These are phyloP conservation scores for Tetragonisca angustula DNA, from an alignment of 2,888 invertebrate species.

Conservation along the genomic window DNA sequence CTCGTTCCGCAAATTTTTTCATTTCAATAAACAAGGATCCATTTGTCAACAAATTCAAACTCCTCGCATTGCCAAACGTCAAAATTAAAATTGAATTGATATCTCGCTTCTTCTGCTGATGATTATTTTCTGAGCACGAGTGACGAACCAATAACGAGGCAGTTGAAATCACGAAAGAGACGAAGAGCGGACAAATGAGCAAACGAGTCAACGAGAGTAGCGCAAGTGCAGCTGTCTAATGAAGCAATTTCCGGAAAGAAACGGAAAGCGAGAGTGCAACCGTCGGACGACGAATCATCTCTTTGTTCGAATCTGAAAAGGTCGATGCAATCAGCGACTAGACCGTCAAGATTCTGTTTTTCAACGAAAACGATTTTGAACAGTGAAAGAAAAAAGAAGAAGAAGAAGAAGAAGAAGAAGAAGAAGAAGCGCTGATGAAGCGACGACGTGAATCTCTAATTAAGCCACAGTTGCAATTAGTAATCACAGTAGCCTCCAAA, in stretches of 20 bases:
- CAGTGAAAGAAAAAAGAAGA: neutral
- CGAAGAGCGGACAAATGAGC: neutral
- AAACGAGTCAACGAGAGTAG: conserved; percentile 4
- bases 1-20: neutral
- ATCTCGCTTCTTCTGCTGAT: neutral
- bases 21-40: neutral
- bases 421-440: conserved; percentile 60
- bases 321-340: neutral
- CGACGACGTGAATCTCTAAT: conserved; percentile 77
- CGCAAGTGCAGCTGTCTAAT: conserved; percentile 70
- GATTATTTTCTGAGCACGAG: neutral
- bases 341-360: conserved; percentile 47
- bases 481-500: conserved; percentile 78
- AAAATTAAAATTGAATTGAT: neutral
- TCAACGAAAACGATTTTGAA: conserved; percentile 47
- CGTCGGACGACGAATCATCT: conserved; percentile 37
- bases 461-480: conserved; percentile 79
- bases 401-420: conserved; percentile 25
- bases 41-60: neutral
- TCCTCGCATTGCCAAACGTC: neutral
- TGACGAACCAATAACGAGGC: conserved; percentile 28
- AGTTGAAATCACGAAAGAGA: conserved; percentile 41
- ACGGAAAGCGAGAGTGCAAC: conserved; percentile 38
- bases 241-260: conserved; percentile 66
- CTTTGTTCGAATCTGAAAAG: neutral